phyloP scores from a whole-genome alignment of 2,113 vertebrate species.

The Numida meleagris region DNA sequence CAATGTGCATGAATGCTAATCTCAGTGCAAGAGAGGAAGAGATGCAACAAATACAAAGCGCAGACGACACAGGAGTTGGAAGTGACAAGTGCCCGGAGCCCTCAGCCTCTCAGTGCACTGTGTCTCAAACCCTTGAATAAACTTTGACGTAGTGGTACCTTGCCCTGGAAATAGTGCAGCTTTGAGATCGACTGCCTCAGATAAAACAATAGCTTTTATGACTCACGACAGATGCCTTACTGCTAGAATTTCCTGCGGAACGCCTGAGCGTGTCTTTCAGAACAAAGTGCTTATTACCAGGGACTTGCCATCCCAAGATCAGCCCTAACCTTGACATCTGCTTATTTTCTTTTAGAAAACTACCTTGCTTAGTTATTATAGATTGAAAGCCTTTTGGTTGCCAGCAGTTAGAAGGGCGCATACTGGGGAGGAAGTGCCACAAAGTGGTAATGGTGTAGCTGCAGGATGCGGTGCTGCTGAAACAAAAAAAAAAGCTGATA shows the following conservation, averaged over 20 bases:
- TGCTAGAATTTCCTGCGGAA: constrained; percentile 4
- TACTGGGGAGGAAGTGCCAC: background rate
- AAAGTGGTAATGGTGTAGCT: background rate
- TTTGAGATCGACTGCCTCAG: background rate
- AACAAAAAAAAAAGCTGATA: background rate
- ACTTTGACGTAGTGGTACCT: background rate
- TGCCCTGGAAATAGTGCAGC: background rate
- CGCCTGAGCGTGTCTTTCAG: background rate
- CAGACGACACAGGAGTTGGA: background rate
- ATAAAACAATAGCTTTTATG: constrained; percentile 29
- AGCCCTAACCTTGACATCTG: constrained; percentile 37
- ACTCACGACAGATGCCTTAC: background rate
- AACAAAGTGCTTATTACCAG: constrained; percentile 45
- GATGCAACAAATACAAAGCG: background rate
- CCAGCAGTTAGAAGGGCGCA: background rate
- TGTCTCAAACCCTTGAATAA: background rate
- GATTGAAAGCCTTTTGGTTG: background rate
- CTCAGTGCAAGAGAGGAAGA: background rate
- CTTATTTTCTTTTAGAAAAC: constrained; percentile 47
- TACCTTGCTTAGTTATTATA: constrained; percentile 24
- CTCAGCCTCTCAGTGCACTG: background rate
- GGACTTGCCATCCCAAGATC: constrained; percentile 1
- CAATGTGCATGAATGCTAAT: background rate
- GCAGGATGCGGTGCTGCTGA: background rate
- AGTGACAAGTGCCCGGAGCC: background rate